Evolutionary conservation across 2,888 invertebrate genomes (phyloP), one percentile per base, ranked within the genome.

Genomic region (Ectemnius lituratus): DNA sequence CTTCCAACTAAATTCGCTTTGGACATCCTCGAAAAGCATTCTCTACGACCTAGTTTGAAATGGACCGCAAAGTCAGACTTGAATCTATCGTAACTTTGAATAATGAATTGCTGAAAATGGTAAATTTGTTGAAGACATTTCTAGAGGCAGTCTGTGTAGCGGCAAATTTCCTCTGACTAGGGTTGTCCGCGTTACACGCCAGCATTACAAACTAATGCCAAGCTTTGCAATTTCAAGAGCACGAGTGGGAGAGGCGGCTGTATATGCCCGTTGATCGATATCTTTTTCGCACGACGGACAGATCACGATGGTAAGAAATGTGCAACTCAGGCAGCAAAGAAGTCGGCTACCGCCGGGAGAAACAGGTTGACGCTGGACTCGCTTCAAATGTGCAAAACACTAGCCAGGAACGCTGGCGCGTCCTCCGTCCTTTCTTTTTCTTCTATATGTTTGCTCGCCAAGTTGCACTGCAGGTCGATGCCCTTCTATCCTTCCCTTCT

Each of bases 321-420:
- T 37, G 37, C 37, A 57, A 47, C 18, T 37, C n/a, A 27, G 23
- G 56, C 27, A 45, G 49, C 49, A 72, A 70, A 60, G 47, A 65
- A 46, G 37, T 71, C 28, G 72, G 57, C 59, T 27, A 59, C 47
- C 70, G 62, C 73, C 69, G 61, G 59, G 68, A 76, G 81, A 70
- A 80, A 80, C 78, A 80, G 78, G 81, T 78, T 75, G 76, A 74
- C 75, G 80, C 78, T 66, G 72, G 78, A 62, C 70, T 60, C 73
- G 75, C 73, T 73, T 78, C 64, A 70, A 81, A 70, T 77, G 80
- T 75, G 72, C 72, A 74, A 75, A 79, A 81, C 78, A 83, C 75
- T 76, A 70, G 69, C 73, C 68, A 62, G 37, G 37, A 37, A 37
- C 46, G 14, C 16, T 14, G 62, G 56, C 49, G 37, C 58, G 20